Conservation (phyloP, 2,113 vertebrate species). For the Otolemur garnettii region DNA sequence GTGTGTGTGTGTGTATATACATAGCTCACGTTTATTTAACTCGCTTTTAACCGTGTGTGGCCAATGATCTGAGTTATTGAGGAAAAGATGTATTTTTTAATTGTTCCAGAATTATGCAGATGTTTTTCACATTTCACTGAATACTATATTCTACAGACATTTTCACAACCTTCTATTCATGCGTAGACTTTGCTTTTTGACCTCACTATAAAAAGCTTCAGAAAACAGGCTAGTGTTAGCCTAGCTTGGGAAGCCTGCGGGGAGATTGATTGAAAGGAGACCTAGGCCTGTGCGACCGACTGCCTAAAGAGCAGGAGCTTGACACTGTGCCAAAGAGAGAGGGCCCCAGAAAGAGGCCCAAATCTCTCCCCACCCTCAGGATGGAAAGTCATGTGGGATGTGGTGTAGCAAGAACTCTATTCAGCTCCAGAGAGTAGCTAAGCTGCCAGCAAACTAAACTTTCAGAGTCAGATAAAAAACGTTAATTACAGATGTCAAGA, state of each 20-base stretch:
- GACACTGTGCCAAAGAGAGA: background rate
- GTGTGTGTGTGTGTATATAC: background rate
- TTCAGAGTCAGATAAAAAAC: conserved; percentile 79
- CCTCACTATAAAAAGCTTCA: background rate
- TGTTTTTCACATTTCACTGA: background rate
- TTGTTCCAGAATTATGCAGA: background rate
- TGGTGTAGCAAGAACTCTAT: conserved; percentile 22
- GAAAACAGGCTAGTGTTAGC: background rate
- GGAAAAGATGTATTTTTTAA: conserved; percentile 9
- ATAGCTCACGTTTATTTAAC: background rate
- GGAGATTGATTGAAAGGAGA: background rate
- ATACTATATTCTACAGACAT: background rate
- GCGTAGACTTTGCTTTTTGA: background rate
- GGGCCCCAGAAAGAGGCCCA: background rate
- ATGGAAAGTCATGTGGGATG: conserved; percentile 1
- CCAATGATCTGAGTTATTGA: background rate
- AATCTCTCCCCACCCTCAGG: background rate
- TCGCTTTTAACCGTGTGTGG: background rate
- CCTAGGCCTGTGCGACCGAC: background rate
- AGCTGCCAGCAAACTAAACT: conserved; percentile 75
- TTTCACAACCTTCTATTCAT: conserved; percentile 3
- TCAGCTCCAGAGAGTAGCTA: conserved; percentile 65
- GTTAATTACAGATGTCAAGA: conserved; percentile 83
- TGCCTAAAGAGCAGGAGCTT: background rate
- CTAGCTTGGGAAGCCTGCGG: background rate